A percentile compares a stretch with the other conserved stretches of the same genome.
Evolutionary conservation across 2,113 vertebrate genomes (phyloP).

Genomic region (Malurus cyaneus): DNA sequence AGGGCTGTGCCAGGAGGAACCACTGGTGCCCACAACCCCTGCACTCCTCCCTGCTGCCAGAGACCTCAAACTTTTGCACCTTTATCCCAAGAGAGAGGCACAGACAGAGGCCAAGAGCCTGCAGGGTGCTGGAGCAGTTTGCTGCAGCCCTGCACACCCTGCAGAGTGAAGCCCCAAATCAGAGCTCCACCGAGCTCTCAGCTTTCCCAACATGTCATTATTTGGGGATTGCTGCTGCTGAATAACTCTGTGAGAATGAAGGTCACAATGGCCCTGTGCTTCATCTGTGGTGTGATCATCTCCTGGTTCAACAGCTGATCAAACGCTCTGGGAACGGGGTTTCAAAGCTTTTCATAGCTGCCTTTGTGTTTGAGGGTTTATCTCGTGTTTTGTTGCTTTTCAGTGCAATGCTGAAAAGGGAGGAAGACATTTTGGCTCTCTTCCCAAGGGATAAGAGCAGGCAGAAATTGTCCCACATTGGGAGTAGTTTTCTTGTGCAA

Average conservation of each 20-base stretch:
- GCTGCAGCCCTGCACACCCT: neutral
- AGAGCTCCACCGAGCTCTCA: neutral
- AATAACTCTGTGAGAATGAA: constrained; percentile 5
- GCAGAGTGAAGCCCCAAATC: neutral
- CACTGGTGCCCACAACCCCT: fast-evolving
- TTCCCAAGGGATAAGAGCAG: neutral
- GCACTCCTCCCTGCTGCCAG: neutral
- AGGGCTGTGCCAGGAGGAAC: neutral
- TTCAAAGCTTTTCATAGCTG: neutral
- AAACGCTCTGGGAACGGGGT: neutral
- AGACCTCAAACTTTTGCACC: neutral
- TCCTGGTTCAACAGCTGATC: neutral
- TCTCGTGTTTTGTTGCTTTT: neutral
- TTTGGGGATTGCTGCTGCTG: neutral
- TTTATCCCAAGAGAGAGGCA: neutral
- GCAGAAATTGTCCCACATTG: neutral
- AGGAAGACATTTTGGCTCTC: neutral
- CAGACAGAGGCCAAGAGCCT: neutral
- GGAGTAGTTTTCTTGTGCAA: neutral
- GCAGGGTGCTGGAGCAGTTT: neutral
- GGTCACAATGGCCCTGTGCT: neutral
- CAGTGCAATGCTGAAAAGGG: neutral
- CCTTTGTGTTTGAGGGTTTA: neutral
- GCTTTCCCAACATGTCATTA: neutral
- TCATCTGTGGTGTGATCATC: neutral